These are phyloP conservation scores for Orgyia antiqua DNA, from an alignment of 2,888 invertebrate species.

Conservation along the genomic window DNA sequence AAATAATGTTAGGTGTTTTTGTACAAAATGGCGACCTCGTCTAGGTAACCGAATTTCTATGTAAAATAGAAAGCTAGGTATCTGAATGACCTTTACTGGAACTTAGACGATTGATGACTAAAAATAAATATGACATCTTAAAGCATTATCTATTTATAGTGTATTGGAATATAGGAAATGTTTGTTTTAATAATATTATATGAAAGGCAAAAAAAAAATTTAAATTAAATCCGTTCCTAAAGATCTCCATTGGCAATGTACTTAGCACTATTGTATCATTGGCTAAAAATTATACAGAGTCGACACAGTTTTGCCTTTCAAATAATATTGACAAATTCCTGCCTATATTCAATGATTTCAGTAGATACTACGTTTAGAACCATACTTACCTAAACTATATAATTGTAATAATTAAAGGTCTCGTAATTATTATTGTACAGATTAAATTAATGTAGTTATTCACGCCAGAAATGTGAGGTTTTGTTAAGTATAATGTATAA, in stretches of 20 bases:
- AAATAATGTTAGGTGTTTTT: constrained; percentile 65
- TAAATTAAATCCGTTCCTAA: too few species aligned
- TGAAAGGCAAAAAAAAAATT: too few species aligned
- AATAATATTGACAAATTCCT: constrained; percentile 28
- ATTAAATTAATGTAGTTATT: constrained; percentile 73
- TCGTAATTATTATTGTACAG: constrained; percentile 77
- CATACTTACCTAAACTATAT: constrained; percentile 60
- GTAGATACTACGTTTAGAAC: constrained; percentile 57
- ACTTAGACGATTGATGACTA: constrained; percentile 40
- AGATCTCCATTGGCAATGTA: constrained; percentile 36
- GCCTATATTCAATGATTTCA: constrained; percentile 50
- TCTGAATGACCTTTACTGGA: constrained; percentile 32
- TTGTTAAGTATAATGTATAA: constrained; percentile 74
- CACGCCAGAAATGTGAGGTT: constrained; percentile 73
- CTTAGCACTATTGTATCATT: constrained; percentile 31
- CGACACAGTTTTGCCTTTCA: constrained; percentile 38
- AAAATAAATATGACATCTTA: constrained; percentile 29
- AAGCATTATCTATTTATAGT: constrained; percentile 23
- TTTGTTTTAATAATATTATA: constrained; percentile 30
- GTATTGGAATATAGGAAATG: constrained; percentile 20
- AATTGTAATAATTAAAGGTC: constrained; percentile 71
- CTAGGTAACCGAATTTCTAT: constrained; percentile 76
- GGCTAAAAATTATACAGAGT: constrained; percentile 12
- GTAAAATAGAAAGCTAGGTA: constrained; percentile 42
- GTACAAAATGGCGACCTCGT: constrained; percentile 74